These are phyloP conservation scores for Lepidurus arcticus DNA, from an alignment of 1,140 invertebrate genomes.

Conservation along the genomic window DNA sequence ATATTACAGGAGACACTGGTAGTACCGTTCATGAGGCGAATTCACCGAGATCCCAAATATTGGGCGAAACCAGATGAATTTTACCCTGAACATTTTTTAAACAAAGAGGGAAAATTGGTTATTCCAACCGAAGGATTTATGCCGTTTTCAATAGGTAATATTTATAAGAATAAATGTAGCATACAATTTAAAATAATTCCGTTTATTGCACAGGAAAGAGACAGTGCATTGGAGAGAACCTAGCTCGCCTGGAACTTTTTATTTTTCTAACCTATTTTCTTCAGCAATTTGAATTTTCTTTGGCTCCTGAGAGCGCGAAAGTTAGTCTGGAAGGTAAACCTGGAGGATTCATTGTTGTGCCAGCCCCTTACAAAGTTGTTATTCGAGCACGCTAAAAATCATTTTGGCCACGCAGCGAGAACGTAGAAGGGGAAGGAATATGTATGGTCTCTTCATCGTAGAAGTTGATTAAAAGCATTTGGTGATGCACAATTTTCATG, in stretches of 20 bases:
- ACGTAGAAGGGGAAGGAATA: no score
- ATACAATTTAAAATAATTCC: background rate
- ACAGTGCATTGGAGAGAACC: slow-evolving; percentile 13
- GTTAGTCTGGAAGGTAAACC: no score
- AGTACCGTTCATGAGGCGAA: background rate
- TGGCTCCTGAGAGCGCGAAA: no score
- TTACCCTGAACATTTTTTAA: slow-evolving; percentile 29
- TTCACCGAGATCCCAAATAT: slow-evolving; percentile 14
- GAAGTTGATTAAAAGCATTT: no score
- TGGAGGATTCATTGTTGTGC: no score
- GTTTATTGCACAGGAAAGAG: background rate
- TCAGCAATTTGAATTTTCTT: no score
- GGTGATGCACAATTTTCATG: no score
- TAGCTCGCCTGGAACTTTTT: slow-evolving; percentile 11
- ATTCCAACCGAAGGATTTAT: no score
- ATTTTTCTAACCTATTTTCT: background rate
- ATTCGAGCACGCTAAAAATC: no score
- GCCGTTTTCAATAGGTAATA: background rate
- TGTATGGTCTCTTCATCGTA: no score
- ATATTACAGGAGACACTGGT: slow-evolving; percentile 11
- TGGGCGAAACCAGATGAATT: slow-evolving; percentile 24
- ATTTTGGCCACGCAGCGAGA: no score
- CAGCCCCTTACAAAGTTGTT: no score
- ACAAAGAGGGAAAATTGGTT: background rate
- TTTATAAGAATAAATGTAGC: background rate